Conservation (phyloP, 2,113 vertebrate species). For the Manacus vitellinus region DNA sequence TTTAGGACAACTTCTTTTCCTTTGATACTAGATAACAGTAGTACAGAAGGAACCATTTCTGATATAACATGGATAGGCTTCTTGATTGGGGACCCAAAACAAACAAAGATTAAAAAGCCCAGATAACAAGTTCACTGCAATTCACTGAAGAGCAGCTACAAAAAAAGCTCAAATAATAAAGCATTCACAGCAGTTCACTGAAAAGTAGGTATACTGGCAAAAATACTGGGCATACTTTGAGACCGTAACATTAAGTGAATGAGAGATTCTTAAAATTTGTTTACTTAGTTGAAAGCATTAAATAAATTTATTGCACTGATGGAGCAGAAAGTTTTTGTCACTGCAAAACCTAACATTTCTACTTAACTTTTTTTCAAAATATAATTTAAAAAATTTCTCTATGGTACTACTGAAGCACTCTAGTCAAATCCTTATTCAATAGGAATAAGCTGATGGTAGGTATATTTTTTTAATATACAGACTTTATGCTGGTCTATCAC, state of each 20-base stretch:
- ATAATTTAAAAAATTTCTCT: neutral
- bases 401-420: neutral
- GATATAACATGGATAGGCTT: neutral
- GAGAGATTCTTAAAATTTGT: neutral
- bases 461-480: neutral
- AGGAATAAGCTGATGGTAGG: neutral
- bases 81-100: neutral
- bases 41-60: neutral
- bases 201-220: neutral
- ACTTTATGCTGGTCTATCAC: neutral
- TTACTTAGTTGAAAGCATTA: neutral
- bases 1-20: neutral
- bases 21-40: accelerated
- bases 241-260: neutral
- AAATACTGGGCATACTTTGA: neutral
- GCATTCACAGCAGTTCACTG: neutral
- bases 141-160: neutral
- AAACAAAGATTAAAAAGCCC: neutral
- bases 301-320: neutral
- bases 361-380: neutral
- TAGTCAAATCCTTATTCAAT: neutral
- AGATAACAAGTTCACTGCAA: neutral
- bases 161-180: neutral
- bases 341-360: neutral
- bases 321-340: neutral